Evolutionary conservation across 2,797 vertebrate species (phyloP).

Genomic region (Borostomias antarcticus): DNA sequence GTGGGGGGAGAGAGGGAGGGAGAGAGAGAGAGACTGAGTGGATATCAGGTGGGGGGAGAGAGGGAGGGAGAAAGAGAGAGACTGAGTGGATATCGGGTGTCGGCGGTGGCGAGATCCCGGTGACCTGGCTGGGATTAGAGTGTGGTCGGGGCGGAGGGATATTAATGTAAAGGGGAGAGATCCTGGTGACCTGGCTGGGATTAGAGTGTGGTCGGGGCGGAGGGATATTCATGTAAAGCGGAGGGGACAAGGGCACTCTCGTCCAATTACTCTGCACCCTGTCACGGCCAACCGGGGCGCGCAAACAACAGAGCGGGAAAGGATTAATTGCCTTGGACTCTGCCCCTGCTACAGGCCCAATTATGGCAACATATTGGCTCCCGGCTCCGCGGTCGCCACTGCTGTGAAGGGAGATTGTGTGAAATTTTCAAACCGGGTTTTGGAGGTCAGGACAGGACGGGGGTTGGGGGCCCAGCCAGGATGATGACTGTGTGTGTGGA

Average conservation of each 20-base stretch:
- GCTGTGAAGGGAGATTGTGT: constrained; percentile 99
- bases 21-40: too few species aligned
- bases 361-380: constrained; percentile 98
- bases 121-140: constrained; percentile 70
- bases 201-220: constrained; percentile 76
- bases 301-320: constrained; percentile 95
- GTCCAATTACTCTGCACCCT: constrained; percentile 97
- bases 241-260: constrained; percentile 91
- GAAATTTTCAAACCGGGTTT: constrained; percentile 94
- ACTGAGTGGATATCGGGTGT: too few species aligned
- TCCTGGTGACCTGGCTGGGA: constrained; percentile 65
- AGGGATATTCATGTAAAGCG: constrained; percentile 98
- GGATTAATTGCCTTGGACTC: constrained; percentile 99
- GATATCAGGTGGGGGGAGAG: too few species aligned
- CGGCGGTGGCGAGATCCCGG: too few species aligned
- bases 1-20: too few species aligned
- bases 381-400: constrained; percentile 90
- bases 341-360: constrained; percentile 96
- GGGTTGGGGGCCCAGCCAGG: constrained; percentile 59
- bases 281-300: constrained; percentile 90
- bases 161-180: constrained; percentile 99
- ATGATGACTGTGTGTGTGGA: constrained; percentile 20
- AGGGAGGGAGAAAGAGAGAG: too few species aligned
- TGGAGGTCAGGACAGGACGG: constrained; percentile 85
- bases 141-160: constrained; percentile 86